Base-by-base conservation (phyloP, 2,113 vertebrate species). In the Nothocercus julius region DNA sequence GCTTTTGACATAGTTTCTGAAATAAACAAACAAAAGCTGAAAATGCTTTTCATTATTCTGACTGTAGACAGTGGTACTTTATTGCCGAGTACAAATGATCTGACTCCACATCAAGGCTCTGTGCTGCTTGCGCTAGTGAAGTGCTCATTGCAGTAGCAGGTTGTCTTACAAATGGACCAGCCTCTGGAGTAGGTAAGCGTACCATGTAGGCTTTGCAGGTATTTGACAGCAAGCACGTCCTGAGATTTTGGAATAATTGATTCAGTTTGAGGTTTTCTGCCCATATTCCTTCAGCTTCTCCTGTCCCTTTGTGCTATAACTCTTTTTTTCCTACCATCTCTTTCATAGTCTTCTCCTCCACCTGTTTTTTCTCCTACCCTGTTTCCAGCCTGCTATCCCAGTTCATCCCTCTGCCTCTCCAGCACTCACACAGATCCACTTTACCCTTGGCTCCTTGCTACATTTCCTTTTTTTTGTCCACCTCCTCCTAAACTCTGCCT, bases 11-110 rank as follows among this genome's bases (percentile, higher is more conserved):
- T 63, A 25, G 70, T 84, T 84, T 84, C 62, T 56, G 32, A 64
- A 78, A 32, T 63, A 81, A 90, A 36, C 64, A 81, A 88, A 74
- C 63, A 75, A 45, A 84, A 95, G 51, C 74, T 87, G 78, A 92
- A 32, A 32, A 58, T 32, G 18, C 28, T 58, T 58, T 18, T 58
- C 30, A 32, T 30, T 58, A 72, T 75, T 86, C 70, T 15, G 10
- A 13, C 61, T 59, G 27, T 63, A 77, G 69, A 72, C 73, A 72
- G 54, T 34, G 11, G 47, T 54, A 27, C 25, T 67, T 87, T 82
- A 53, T 32, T 83, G 54, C 11, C 27, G 51, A 75, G 74, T 81
- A 89, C 36, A 82, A 24, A 56, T 89, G n/a, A 61, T 51, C 59
- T 87, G 56, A 56, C 77, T 84, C 77, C 70, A 45, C n/a, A 42